Evolutionary conservation across 2,888 invertebrate species (phyloP), one percentile per base, ranked within the genome.

Genomic region (Drosophila subsilvestris): DNA sequence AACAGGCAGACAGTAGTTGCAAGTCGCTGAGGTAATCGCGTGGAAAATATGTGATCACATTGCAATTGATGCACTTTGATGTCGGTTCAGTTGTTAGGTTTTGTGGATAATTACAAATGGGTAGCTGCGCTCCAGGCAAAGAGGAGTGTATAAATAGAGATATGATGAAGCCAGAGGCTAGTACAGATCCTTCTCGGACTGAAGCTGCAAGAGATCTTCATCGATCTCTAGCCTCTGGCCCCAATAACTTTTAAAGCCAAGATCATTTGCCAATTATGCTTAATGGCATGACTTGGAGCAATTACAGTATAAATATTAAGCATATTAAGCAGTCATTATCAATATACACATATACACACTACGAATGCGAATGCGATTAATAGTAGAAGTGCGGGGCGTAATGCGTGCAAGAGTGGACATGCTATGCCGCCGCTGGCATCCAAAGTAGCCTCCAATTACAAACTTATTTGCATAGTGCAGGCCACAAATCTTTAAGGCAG

Each of bases 11-110:
- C 37, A 37, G 37, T n/a, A 14, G 37, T 7, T n/a, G 37, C 37
- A 37, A 37, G n/a, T n/a, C 37, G 63, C 60, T 74, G 63, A 77
- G 68, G 50, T 63, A 75, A 75, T 77, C 63, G 56, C 68, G 48
- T 61, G 48, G 63, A 48, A 63, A 75, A 68, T 63, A 43, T 66
- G 59, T 29, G 50, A 68, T 12, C 65, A 65, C 32, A 32, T 48
- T 12, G 25, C 29, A 32, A 48, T 43, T 14, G 66, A 66, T 65
- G 55, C 66, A 66, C 48, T 65, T 42, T 2, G 65, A 17, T 47
- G 66, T 43, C 55, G 43, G 66, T 65, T 65, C 14, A 2, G 7
- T n/a, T 37, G 14, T 37, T 37, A n/a, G 66, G 45, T 45, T 60
- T 32, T 45, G 37, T 29, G 32, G 54, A 44, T 54, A 60, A 60